Base-by-base conservation (phyloP, 1,140 invertebrate species). In the Drosophila truncata region DNA sequence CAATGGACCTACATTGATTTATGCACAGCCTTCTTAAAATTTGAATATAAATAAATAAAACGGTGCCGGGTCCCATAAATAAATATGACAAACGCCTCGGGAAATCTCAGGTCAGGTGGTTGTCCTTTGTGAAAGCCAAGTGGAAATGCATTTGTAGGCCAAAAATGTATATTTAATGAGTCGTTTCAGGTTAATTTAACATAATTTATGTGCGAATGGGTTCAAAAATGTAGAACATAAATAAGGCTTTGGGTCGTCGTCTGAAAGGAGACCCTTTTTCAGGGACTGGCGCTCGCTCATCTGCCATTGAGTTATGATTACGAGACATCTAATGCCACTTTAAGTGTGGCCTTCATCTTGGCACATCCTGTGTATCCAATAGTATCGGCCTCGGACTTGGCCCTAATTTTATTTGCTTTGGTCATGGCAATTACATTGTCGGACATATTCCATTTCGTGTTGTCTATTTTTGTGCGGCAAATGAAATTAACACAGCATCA, bases 401-500 rank as follows among this genome's bases (percentile, higher is more conserved):
- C 18, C 58, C 72, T 84, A 81, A 85, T 85, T 66, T 49, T 69
- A 75, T 84, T 84, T 78, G 82, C 72, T 59, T 60, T 72, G 74
- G 59, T 62, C 58, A 70, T 61, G 62, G 54, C 70, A 78, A 82
- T 69, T 75, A 70, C 42, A 71, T 73, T 44, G 42, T 42, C 33
- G 64, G 44, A 55, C 78, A 70, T 46, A 72, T 85, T 73, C 71
- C 76, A 80, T 76, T 66, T 74, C 59, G 31, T 71, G 70, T 60
- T 78, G 55, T 84, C 85, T 84, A 78, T 88, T 90, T 88, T 80
- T 84, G 80, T 78, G 64, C 59, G 55, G 67, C 54, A 78, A 88
- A 88, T 88, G 67, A 84, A 88, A 88, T 88, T 88, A 90, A 88
- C 80, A 84, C 80, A 84, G 64, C 83, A 87, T 80, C 78, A 76